Evolutionary conservation across 2,797 vertebrate genomes (phyloP), one percentile per base, ranked within the genome.

Genomic region (Rallus crepitans): DNA sequence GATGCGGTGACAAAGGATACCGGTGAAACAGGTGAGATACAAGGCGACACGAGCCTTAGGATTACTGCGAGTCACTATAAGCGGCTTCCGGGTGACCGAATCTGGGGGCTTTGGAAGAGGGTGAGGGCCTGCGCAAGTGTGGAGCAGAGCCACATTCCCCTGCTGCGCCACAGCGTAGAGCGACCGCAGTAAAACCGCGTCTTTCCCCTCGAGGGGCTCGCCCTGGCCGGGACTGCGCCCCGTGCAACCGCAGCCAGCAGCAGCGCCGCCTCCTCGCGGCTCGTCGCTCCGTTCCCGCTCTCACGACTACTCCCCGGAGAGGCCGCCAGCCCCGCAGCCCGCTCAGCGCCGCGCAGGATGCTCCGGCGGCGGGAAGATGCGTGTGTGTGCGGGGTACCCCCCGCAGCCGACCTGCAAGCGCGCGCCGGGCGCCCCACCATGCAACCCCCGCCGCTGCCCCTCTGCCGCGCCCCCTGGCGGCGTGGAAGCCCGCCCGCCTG

Each of bases 131-230:
- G 42, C 4, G 2, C 15, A 27, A 12, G 4, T 1, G 35, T 1
- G 3, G 28, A 6, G 42, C 42, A 45, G 27, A 16, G 25, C 2
- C 50, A 63, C 30, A 9, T 2, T 12, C 19, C 4, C 13, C 3
- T 23, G 50, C 39, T 0, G 19, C 2, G 17, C 4, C 27, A 25
- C 1, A 2, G 15, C 59, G 9, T 2, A 0, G 6, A 39, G 27
- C 1, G 8, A 4, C 21, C 8, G 8, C 12, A 25, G 14, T 4
- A 27, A 39, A 12, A 0, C 3, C 53, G 3, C 4, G 6, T 6
- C 16, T 28, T 28, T 39, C 14, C 13, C 31, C 39, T 18, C 42
- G 42, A 45, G 42, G 42, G 42, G 18, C 42, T 45, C 42, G 42
- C 42, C 18, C 42, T 19, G 42, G 42, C 18, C 42, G 18, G 42